Percentiles rank a stretch among this genome's conserved stretches.
phyloP scores from a whole-genome alignment of 1,140 invertebrate genomes.

The Hesperophylax magnus region DNA sequence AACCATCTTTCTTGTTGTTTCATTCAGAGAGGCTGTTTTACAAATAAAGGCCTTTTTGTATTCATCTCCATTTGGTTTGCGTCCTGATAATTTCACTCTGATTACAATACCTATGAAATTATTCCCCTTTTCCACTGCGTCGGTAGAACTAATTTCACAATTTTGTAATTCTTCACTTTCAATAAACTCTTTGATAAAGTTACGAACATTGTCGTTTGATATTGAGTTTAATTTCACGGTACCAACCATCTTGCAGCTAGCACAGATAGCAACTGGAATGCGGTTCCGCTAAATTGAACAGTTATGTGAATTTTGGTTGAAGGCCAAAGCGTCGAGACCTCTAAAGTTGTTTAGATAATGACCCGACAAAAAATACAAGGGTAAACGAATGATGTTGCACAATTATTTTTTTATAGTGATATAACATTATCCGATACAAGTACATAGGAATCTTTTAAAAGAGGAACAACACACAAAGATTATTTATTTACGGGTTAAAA shows the following conservation, averaged over 20 bases:
- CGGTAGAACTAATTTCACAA: background rate
- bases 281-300: too few species aligned
- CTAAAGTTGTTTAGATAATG: too few species aligned
- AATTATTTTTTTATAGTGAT: too few species aligned
- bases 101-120: slow-evolving; percentile 28
- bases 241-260: background rate
- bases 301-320: too few species aligned
- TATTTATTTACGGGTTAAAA: too few species aligned
- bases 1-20: background rate
- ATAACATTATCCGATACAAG: too few species aligned
- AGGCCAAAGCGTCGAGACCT: too few species aligned
- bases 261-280: background rate
- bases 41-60: slow-evolving; percentile 8
- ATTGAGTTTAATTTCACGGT: background rate
- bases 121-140: slow-evolving; percentile 13
- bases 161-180: background rate
- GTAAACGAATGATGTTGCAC: too few species aligned
- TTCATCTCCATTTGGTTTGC: slow-evolving; percentile 3
- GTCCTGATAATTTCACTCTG: slow-evolving; percentile 6
- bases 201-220: slow-evolving; percentile 1
- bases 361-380: too few species aligned
- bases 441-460: too few species aligned
- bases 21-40: slow-evolving; percentile 1
- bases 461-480: too few species aligned
- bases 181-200: background rate